phyloP scores from a whole-genome alignment of 1,140 invertebrate species.

The Drosophila ambigua region DNA sequence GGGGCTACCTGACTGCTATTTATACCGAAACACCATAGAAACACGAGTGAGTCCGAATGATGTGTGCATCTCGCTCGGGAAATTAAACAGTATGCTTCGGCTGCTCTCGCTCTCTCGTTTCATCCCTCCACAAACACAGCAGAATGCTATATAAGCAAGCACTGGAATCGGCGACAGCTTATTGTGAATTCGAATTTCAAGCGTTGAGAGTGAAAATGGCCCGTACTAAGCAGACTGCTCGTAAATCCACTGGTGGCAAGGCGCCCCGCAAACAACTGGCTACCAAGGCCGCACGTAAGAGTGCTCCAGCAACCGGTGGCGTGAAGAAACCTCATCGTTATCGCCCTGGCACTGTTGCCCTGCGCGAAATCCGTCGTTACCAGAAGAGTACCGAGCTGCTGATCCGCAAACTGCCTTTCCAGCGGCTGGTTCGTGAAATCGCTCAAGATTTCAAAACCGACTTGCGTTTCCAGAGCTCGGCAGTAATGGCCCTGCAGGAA shows the following conservation, averaged over 20 bases:
- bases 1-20: no score
- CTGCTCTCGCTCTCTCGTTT: no score
- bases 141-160: no score
- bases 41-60: no score
- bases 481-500: constrained; percentile 89
- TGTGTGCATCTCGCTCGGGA: no score
- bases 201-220: no score
- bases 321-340: constrained; percentile 92
- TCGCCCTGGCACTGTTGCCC: constrained; percentile 93
- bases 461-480: constrained; percentile 90
- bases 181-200: no score
- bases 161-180: no score
- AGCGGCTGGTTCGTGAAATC: constrained; percentile 93
- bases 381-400: constrained; percentile 93
- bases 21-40: no score
- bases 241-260: constrained; percentile 92
- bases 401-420: constrained; percentile 93
- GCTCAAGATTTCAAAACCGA: constrained; percentile 93
- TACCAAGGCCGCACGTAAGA: constrained; percentile 91
- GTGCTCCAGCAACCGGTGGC: constrained; percentile 89
- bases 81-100: no score
- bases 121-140: no score
- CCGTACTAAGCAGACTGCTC: no score
- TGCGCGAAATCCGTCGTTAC: constrained; percentile 94
- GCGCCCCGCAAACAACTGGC: constrained; percentile 85